These are phyloP conservation scores for Pentalonia nigronervosa DNA, from an alignment of 1,140 invertebrate species.

Conservation along the genomic window DNA sequence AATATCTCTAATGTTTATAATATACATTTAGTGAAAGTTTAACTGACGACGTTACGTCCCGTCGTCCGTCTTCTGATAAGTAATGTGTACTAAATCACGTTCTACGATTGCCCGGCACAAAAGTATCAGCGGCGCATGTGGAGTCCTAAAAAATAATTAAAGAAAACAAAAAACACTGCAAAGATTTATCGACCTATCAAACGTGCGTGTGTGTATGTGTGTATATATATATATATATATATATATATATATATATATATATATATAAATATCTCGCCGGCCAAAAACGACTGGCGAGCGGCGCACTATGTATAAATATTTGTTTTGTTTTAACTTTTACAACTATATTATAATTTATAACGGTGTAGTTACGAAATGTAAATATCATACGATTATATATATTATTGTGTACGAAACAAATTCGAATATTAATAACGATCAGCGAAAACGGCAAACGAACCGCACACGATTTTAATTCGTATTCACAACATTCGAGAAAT, in stretches of 20 bases:
- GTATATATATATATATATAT: too few relatives aligned
- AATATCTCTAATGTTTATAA: background rate
- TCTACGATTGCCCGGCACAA: background rate
- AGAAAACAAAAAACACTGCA: background rate
- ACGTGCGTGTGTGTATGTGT: background rate
- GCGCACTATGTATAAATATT: constrained; percentile 27
- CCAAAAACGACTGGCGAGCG: background rate
- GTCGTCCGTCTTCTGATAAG: constrained; percentile 17
- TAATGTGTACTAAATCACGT: constrained; percentile 12
- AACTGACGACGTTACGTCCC: background rate
- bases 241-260: too few relatives aligned
- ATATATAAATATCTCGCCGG: too few relatives aligned
- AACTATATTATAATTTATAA: background rate
- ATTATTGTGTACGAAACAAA: background rate
- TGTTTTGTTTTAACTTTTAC: constrained; percentile 3
- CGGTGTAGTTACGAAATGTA: background rate
- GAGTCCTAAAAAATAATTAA: constrained; percentile 3
- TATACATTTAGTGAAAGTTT: constrained; percentile 32
- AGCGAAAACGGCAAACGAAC: background rate
- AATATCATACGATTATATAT: background rate
- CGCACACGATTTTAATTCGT: constrained; percentile 6
- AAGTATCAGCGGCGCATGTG: background rate
- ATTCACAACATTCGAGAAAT: background rate
- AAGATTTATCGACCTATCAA: constrained; percentile 35
- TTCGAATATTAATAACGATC: background rate